Evolutionary conservation across 2,797 vertebrate genomes (phyloP), one percentile per base, ranked within the genome.

Genomic region (Acipenser transmontanus): DNA sequence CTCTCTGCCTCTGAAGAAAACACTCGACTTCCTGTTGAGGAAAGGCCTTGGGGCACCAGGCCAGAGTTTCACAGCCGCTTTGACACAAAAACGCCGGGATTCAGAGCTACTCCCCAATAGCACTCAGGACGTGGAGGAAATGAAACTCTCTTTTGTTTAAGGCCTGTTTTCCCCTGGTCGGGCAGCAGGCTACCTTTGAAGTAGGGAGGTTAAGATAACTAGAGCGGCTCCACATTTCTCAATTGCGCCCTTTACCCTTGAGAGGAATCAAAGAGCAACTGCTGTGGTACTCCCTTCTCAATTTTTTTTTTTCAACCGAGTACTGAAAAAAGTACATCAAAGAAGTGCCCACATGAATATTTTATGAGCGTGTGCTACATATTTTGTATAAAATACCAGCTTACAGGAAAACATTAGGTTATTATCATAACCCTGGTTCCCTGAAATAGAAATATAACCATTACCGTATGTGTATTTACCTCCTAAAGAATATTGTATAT

Each of bases 121-220:
- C 74, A 84, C 87, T 84, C 80, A 89, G 86, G 81, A 81, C 82
- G 72, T 13, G 71, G 84, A 89, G 89, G 89, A 92, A 93, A 92
- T 93, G 85, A 91, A 92, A 89, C 77, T 82, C 80, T 91, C 86
- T 84, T 94, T 91, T 93, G 91, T 91, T 88, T 82, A 77, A 83
- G 75, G 78, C 79, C 76, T 76, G 78, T 73, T 81, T 74, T 74
- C 77, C 76, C 76, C 71, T 77, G 70, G 70, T 75, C 68, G 66
- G 49, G n/a, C 68, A 47, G 47, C n/a, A 34, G 69, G 70, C 62
- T n/a, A 69, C 61, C 84, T 93, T 92, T 92, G 88, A 94, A 91
- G 88, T 88, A 85, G 86, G 83, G 85, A 92, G 93, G 88, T 92
- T 90, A 89, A 91, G 91, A 92, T 88, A 93, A 92, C 83, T 87